These are phyloP conservation scores for Pristis pectinata DNA, from an alignment of 2,797 vertebrate species.

Conservation along the genomic window DNA sequence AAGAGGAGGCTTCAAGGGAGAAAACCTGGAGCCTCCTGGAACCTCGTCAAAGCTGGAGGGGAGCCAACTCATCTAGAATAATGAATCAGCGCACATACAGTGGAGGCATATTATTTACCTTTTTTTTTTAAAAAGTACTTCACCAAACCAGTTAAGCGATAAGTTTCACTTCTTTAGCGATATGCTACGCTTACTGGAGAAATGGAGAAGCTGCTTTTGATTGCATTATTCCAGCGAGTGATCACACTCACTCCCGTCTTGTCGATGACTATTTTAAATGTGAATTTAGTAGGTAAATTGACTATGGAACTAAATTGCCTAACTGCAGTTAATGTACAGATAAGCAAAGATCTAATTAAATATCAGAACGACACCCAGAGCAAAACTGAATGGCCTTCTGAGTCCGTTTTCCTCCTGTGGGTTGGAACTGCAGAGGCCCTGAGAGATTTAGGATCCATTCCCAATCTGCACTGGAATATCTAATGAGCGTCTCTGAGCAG, in stretches of 20 bases:
- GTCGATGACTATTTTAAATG: neutral
- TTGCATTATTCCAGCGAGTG: neutral
- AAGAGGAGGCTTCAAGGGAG: neutral
- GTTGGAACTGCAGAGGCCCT: neutral
- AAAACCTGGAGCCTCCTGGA: conserved; percentile 29
- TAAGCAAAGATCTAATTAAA: neutral
- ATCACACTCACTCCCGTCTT: neutral
- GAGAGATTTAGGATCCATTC: neutral
- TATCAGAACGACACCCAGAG: too few species aligned
- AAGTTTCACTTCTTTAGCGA: neutral
- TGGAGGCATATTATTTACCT: neutral
- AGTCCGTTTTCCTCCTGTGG: too few species aligned
- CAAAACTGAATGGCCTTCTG: too few species aligned
- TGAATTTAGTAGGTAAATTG: neutral
- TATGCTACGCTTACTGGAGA: neutral
- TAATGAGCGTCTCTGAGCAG: neutral
- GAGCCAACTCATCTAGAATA: neutral
- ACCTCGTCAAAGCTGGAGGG: conserved; percentile 25
- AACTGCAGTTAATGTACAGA: neutral
- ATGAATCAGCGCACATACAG: too few species aligned
- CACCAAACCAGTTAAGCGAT: neutral
- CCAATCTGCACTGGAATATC: neutral
- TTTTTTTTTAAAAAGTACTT: neutral
- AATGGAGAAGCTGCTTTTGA: neutral
- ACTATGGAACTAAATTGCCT: neutral